These are phyloP conservation scores for Knipowitschia caucasica DNA, from an alignment of 2,797 vertebrate genomes.

Conservation along the genomic window DNA sequence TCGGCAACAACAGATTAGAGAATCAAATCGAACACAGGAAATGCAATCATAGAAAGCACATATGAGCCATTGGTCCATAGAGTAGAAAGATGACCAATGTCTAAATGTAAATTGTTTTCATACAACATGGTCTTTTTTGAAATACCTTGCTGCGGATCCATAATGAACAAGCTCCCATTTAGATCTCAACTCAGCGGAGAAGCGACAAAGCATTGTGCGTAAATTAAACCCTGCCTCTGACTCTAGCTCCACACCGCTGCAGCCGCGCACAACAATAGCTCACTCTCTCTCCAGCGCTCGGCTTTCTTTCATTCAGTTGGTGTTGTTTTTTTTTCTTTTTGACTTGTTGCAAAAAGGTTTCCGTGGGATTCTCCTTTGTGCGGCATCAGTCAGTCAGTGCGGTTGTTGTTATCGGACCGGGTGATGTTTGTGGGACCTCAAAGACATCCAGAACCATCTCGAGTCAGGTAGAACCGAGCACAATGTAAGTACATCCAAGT, in stretches of 20 bases:
- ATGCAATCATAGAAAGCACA: too few species aligned
- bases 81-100: too few species aligned
- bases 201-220: constrained; percentile 66
- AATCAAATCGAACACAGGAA: too few species aligned
- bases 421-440: constrained; percentile 68
- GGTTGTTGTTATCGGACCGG: constrained; percentile 55
- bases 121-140: too few species aligned
- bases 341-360: constrained; percentile 77
- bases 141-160: constrained; percentile 74
- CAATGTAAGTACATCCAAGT: background rate
- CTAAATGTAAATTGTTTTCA: too few species aligned
- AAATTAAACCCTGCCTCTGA: constrained; percentile 56
- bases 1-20: too few species aligned
- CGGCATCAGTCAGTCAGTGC: constrained; percentile 40
- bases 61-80: too few species aligned
- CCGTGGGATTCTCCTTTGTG: constrained; percentile 72
- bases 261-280: constrained; percentile 53
- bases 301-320: constrained; percentile 78
- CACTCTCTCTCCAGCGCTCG: constrained; percentile 48
- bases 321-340: constrained; percentile 71
- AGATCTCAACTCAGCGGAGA: constrained; percentile 56
- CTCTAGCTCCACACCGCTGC: constrained; percentile 50
- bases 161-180: constrained; percentile 73
- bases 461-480: constrained; percentile 59
- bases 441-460: constrained; percentile 80